These are phyloP conservation scores for Empidonax alnorum DNA, from an alignment of 2,113 vertebrate genomes.

Conservation along the genomic window DNA sequence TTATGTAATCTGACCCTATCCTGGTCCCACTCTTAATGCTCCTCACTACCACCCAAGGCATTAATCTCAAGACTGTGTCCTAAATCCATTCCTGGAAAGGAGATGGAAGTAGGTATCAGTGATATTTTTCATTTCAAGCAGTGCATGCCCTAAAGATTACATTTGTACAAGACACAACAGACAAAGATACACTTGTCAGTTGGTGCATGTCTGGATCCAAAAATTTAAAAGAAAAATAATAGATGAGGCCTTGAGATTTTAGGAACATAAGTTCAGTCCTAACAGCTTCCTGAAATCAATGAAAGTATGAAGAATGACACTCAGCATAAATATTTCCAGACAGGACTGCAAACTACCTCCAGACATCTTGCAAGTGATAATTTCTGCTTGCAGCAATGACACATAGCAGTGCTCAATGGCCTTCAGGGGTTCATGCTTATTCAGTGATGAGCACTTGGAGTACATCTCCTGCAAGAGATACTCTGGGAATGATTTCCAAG, in stretches of 20 bases:
- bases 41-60: neutral
- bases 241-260: neutral
- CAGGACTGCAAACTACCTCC: neutral
- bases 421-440: rapidly evolving
- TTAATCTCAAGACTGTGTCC: neutral
- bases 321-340: neutral
- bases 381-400: neutral
- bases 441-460: neutral
- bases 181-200: neutral
- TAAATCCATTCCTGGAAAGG: neutral
- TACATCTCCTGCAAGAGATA: neutral
- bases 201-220: neutral
- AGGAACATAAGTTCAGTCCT: neutral
- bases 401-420: neutral
- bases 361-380: neutral
- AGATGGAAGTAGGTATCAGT: neutral
- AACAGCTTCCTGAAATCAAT: neutral
- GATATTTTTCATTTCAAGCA: neutral
- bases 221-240: neutral
- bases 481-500: neutral
- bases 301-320: neutral
- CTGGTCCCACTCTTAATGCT: neutral
- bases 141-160: neutral
- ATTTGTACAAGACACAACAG: neutral
- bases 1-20: neutral